A percentile compares a stretch with the other conserved stretches of the same genome.
These are phyloP conservation scores for Scaptomyza montana DNA, from an alignment of 1,140 invertebrate genomes.

Conservation along the genomic window DNA sequence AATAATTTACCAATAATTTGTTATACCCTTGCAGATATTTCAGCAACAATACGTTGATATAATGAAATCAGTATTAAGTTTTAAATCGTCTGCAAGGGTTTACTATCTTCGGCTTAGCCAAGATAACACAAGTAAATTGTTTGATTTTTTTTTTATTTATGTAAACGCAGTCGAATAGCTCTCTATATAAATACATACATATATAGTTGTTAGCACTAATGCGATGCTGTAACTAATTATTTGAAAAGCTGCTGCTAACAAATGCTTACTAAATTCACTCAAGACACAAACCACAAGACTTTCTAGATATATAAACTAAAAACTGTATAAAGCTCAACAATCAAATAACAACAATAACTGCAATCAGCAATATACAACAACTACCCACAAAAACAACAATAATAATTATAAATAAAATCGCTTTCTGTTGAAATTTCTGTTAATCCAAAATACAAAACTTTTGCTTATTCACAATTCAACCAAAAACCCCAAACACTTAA, in stretches of 20 bases:
- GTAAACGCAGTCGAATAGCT: neutral
- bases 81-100: neutral
- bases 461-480: slow-evolving; percentile 75
- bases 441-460: slow-evolving; percentile 65
- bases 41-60: neutral
- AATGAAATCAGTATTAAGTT: neutral
- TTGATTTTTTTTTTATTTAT: neutral
- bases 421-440: slow-evolving; percentile 41
- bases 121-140: neutral
- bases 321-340: slow-evolving; percentile 38
- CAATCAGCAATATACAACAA: slow-evolving; percentile 21
- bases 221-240: slow-evolving; percentile 26
- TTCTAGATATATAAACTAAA: slow-evolving; percentile 5
- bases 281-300: slow-evolving; percentile 5
- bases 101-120: neutral
- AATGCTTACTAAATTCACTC: slow-evolving; percentile 31
- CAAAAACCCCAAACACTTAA: slow-evolving; percentile 44
- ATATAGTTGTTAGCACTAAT: neutral
- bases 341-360: slow-evolving; percentile 28
- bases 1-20: neutral
- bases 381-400: slow-evolving; percentile 71
- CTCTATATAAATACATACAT: neutral
- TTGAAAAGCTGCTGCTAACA: slow-evolving; percentile 27
- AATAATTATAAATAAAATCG: slow-evolving; percentile 23
- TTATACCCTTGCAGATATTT: neutral